These are phyloP conservation scores for Orbicella faveolata DNA, from an alignment of 64 coral and sea anemone genomes.

Conservation along the genomic window DNA sequence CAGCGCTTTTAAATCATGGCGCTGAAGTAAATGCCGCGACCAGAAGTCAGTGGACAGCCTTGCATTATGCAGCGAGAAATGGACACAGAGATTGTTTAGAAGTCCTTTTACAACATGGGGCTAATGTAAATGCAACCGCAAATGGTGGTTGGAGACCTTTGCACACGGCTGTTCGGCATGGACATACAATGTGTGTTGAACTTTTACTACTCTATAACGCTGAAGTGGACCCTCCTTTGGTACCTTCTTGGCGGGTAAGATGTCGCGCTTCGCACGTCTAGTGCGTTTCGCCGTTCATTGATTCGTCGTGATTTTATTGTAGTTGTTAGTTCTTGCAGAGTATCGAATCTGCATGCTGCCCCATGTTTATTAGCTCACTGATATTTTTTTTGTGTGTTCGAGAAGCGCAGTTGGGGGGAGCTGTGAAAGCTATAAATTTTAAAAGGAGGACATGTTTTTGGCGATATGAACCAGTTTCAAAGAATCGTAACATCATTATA, in stretches of 20 bases:
- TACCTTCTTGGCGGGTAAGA: conserved; percentile 91
- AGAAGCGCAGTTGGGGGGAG: conserved; percentile 79
- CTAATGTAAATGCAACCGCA: conserved; percentile 96
- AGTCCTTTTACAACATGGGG: conserved; percentile 94
- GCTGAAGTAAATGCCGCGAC: conserved; percentile 94
- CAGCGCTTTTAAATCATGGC: conserved; percentile 86
- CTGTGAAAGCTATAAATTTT: conserved; percentile 69
- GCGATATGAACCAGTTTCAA: conserved; percentile 12
- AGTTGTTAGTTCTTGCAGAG: conserved; percentile 36
- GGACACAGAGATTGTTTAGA: conserved; percentile 96
- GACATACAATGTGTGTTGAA: conserved; percentile 95
- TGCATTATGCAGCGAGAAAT: conserved; percentile 96
- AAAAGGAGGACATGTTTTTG: conserved; percentile 68
- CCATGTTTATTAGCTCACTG: conserved; percentile 57
- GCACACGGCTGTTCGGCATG: conserved; percentile 94
- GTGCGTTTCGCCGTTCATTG: conserved; percentile 41
- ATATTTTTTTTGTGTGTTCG: conserved; percentile 83
- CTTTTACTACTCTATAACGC: conserved; percentile 87
- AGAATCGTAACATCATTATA: neutral
- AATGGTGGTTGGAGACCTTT: conserved; percentile 97
- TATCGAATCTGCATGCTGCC: conserved; percentile 65
- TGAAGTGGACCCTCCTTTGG: conserved; percentile 90
- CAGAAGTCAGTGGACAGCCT: conserved; percentile 91
- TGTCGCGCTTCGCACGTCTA: neutral
- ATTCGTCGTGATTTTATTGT: conserved; percentile 38